These are phyloP conservation scores for Syngnathus acus DNA, from an alignment of 2,797 vertebrate genomes.

Conservation along the genomic window DNA sequence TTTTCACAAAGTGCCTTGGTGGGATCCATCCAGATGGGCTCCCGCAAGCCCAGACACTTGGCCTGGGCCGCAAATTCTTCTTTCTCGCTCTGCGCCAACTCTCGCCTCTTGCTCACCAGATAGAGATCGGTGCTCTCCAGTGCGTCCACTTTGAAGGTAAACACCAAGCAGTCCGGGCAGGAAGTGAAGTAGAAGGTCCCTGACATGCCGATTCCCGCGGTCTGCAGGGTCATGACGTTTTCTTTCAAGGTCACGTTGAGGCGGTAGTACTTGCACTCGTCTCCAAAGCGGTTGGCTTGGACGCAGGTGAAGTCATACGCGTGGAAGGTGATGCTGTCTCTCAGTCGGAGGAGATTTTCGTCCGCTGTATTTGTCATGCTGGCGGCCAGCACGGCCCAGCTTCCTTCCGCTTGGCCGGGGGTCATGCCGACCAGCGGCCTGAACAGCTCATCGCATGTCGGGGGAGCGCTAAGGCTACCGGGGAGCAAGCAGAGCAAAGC, in stretches of 20 bases:
- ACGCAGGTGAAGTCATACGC: conserved; percentile 17
- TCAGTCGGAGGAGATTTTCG: conserved; percentile 9
- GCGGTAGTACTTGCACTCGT: conserved; percentile 2
- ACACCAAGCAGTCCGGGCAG: conserved; percentile 16
- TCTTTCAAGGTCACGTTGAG: conserved; percentile 18
- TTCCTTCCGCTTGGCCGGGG: conserved; percentile 1
- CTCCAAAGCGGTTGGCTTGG: conserved; percentile 12
- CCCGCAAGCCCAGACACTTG: conserved; percentile 16
- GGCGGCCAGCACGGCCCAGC: conserved; percentile 24
- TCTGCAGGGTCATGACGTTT: conserved; percentile 10
- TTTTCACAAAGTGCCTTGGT: conserved; percentile 10
- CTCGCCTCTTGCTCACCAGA: conserved; percentile 18
- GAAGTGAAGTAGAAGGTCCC: conserved; percentile 9
- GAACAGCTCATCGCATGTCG: conserved; percentile 21
- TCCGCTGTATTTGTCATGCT: conserved; percentile 1
- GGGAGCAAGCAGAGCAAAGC: conserved; percentile 13
- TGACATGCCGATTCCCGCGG: background rate
- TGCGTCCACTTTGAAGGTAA: conserved; percentile 7
- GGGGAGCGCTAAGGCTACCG: conserved; percentile 20
- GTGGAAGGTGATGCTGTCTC: conserved; percentile 24
- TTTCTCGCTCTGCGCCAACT: conserved; percentile 8
- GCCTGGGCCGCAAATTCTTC: conserved; percentile 16
- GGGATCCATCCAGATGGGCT: conserved; percentile 15
- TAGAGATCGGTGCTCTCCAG: conserved; percentile 3
- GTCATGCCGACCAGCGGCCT: conserved; percentile 10